Conservation (phyloP, 2,888 invertebrate genomes). For the Antheraea yamamai region DNA sequence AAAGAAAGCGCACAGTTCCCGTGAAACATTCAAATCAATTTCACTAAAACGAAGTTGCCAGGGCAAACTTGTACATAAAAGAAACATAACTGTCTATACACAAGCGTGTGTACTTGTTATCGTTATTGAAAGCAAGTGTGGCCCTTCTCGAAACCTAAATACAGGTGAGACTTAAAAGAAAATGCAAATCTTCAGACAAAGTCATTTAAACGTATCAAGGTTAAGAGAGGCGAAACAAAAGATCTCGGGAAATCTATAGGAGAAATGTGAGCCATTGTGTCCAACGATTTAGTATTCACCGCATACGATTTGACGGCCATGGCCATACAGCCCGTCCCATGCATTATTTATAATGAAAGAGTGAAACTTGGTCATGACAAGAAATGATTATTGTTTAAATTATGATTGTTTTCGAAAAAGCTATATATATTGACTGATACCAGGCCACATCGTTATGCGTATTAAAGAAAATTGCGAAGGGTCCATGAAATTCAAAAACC, state of each 20-base stretch:
- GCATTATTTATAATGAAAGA: conserved; percentile 73
- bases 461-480: too few species aligned
- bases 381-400: conserved; percentile 8
- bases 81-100: not conserved
- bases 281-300: conserved; percentile 55
- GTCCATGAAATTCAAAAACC: too few species aligned
- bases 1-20: too few species aligned
- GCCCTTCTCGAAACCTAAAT: not conserved
- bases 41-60: too few species aligned
- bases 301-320: conserved; percentile 41
- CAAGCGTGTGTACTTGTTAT: not conserved
- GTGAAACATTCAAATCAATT: too few species aligned
- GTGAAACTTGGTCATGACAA: conserved; percentile 59
- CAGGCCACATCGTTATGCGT: too few species aligned
- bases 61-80: too few species aligned
- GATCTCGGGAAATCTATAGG: conserved; percentile 49
- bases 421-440: not conserved
- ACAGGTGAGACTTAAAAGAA: not conserved
- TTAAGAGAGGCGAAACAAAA: conserved; percentile 35
- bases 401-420: conserved; percentile 10
- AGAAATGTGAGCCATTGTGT: conserved; percentile 60
- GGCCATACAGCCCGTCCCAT: conserved; percentile 45
- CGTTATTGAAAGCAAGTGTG: not conserved
- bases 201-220: conserved; percentile 29
- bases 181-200: conserved; percentile 19